A percentile compares a stretch with the other conserved stretches of the same genome.
Evolutionary conservation across 2,113 vertebrate genomes (phyloP).

Genomic region (Saguinus imperator): DNA sequence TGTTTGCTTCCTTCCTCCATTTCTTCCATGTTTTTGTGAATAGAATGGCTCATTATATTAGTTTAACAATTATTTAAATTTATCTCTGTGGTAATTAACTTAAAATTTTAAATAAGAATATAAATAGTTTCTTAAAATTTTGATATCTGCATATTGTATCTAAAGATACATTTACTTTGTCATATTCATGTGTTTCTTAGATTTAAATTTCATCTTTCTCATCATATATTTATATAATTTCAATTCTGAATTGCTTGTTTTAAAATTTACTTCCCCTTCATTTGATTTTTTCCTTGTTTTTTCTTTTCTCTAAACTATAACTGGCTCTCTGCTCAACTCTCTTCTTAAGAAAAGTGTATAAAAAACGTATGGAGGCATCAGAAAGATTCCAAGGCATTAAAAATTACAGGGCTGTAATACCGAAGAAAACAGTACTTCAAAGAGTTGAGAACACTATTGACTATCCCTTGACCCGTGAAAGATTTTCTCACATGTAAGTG

Average conservation of each 20-base stretch:
- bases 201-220: neutral
- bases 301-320: neutral
- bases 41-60: neutral
- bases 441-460: neutral
- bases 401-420: neutral
- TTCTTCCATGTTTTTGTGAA: neutral
- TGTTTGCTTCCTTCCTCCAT: neutral
- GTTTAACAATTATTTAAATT: neutral
- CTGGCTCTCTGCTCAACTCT: neutral
- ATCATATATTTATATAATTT: neutral
- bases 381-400: neutral
- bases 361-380: neutral
- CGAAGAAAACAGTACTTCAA: neutral
- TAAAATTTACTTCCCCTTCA: neutral
- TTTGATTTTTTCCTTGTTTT: neutral
- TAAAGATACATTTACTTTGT: neutral
- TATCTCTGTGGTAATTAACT: neutral
- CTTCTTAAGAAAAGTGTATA: neutral
- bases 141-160: neutral
- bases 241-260: neutral
- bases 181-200: neutral
- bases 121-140: neutral
- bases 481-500: neutral
- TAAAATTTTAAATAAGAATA: neutral
- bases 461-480: neutral